Percentiles rank a stretch among this genome's conserved stretches.
Evolutionary conservation across 2,797 vertebrate genomes (phyloP).

Genomic region (Takifugu ocellatus): DNA sequence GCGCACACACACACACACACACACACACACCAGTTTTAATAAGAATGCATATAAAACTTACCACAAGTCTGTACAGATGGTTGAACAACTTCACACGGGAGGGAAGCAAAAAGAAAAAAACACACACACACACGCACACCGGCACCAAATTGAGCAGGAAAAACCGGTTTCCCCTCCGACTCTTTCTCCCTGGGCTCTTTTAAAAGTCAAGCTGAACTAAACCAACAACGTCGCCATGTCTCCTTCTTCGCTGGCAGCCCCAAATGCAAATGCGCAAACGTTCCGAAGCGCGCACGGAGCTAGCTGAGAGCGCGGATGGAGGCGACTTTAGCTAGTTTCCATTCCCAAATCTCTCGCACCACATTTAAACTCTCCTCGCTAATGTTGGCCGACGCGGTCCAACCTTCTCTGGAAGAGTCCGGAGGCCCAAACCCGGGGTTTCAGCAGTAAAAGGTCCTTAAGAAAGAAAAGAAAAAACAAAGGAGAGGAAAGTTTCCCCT

Average conservation of each 20-base stretch:
- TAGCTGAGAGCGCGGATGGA: not conserved
- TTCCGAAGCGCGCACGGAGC: not conserved
- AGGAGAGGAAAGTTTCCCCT: slow-evolving; percentile 22
- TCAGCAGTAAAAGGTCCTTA: not conserved
- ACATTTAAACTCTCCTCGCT: not conserved
- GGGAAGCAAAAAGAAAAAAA: slow-evolving; percentile 37
- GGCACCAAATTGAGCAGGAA: slow-evolving; percentile 13
- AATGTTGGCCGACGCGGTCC: no score
- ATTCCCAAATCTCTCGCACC: slow-evolving; percentile 1
- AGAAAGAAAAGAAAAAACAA: slow-evolving; percentile 42
- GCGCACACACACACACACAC: not conserved
- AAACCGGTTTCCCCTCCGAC: slow-evolving; percentile 48
- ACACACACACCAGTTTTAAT: not conserved
- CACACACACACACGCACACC: slow-evolving; percentile 15
- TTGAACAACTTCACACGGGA: slow-evolving; percentile 19
- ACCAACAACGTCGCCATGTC: slow-evolving; percentile 11
- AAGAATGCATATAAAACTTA: slow-evolving; percentile 32
- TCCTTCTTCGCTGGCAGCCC: not conserved
- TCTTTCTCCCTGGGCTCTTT: slow-evolving; percentile 12
- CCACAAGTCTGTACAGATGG: slow-evolving; percentile 19
- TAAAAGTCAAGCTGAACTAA: not conserved
- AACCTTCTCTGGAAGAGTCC: slow-evolving; percentile 25
- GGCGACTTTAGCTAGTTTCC: slow-evolving; percentile 14
- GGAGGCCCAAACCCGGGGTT: not conserved
- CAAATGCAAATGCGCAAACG: not conserved